Percentiles rank a stretch among this genome's conserved stretches.
phyloP scores from a whole-genome alignment of 1,140 invertebrate genomes.

The Portunus trituberculatus region DNA sequence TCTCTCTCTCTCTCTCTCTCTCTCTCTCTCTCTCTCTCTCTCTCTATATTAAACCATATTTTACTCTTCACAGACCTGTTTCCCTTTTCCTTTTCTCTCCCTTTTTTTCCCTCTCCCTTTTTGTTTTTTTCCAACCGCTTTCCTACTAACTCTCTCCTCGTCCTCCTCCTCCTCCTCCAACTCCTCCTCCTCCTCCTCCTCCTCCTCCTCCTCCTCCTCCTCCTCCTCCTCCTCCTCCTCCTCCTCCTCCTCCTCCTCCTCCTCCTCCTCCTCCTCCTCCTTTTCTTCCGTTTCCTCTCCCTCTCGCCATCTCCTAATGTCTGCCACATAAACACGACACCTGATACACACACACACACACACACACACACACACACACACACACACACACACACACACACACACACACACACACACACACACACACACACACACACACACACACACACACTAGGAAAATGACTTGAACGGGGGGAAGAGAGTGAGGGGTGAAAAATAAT shows the following conservation, averaged over 20 bases:
- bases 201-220: neutral
- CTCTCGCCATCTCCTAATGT: neutral
- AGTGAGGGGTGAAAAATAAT: no score
- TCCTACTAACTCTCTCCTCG: no score
- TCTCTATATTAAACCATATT: no score
- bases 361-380: constrained; percentile 16
- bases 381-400: neutral
- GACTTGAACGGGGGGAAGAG: no score
- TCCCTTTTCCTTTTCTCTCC: no score
- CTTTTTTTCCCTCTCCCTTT: no score
- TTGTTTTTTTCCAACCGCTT: no score
- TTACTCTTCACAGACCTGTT: no score
- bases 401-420: constrained; percentile 29
- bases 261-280: neutral
- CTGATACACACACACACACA: constrained; percentile 33
- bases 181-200: neutral
- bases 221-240: neutral
- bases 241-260: no score
- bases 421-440: constrained; percentile 14
- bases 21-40: constrained; percentile 41
- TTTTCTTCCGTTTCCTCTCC: neutral
- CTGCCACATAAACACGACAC: neutral
- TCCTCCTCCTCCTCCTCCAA: no score
- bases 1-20: constrained; percentile 44
- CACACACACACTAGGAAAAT: neutral